phyloP scores from a whole-genome alignment of 2,888 invertebrate species.

The Cephus spinipes region DNA sequence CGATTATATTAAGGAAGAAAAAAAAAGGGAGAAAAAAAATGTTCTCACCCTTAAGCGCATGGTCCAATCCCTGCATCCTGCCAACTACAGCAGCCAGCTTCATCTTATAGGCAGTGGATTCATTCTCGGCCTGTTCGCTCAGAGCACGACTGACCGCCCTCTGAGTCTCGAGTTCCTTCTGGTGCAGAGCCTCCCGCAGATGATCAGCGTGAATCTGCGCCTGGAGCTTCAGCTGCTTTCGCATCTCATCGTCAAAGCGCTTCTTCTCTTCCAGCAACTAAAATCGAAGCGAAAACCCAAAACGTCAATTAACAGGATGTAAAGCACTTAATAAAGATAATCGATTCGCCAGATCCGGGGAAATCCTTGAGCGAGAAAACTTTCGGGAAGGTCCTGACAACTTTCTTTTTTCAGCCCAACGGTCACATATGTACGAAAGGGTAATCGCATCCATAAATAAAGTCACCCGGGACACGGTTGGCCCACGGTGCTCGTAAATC shows the following conservation, averaged over 20 bases:
- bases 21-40: neutral
- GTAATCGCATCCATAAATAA: neutral
- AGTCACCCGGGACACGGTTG: neutral
- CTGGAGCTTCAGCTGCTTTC: conserved; percentile 84
- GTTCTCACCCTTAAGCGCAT: conserved; percentile 77
- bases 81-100: conserved; percentile 81
- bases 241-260: conserved; percentile 76
- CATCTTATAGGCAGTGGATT: conserved; percentile 76
- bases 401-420: neutral
- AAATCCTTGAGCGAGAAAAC: neutral
- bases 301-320: neutral
- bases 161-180: conserved; percentile 72
- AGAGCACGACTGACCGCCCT: conserved; percentile 68
- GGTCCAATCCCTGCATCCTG: conserved; percentile 81
- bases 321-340: neutral
- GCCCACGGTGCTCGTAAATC: too few relatives aligned
- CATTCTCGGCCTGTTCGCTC: conserved; percentile 77
- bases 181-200: conserved; percentile 76
- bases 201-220: conserved; percentile 89
- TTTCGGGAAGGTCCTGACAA: neutral
- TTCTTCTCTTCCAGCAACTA: conserved; percentile 75
- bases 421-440: neutral
- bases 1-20: neutral
- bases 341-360: neutral
- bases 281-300: conserved; percentile 28